Base-by-base conservation (phyloP, 2,113 vertebrate genomes). In the Calyptommatus sinebrachiatus region DNA sequence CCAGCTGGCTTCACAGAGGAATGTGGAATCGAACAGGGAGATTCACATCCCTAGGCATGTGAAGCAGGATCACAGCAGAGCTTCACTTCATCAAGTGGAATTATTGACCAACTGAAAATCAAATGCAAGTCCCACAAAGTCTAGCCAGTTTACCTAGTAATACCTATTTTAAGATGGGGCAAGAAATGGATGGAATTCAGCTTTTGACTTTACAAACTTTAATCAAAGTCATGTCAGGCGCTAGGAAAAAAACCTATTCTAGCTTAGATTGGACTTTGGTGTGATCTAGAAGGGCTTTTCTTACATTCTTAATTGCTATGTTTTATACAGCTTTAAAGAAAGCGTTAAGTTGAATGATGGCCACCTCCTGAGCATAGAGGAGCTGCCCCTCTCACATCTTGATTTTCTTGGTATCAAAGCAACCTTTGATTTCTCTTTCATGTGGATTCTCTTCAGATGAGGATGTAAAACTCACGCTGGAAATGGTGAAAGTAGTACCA, bases 381-480 rank as follows among this genome's bases (percentile, higher is more conserved):
- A 71, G 28, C n/a, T 50, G 45, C 46, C 24, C 28, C 31, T 50
- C 46, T 71, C n/a, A 46, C 29, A 24, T 29, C 29, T 57, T 61
- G 71, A 73, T 73, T 73, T 31, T 60, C 4, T 31, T 73, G 53
- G 72, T 35, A 74, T 74, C 72, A 74, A 74, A 74, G 72, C 72
- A 74, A 60, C 10, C 72, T 74, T 74, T 73, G 71, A 73, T 73
- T 74, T 20, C 72, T 61, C 69, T 60, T 74, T 61, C 29, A 74
- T 61, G 72, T 41, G 21, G 22, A 31, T 61, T 12, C 20, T 35
- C 50, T 61, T 61, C 31, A 24, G 29, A 74, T 61, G 29, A 35
- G 21, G 29, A 74, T 74, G 31, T 24, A 35, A 35, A 35, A 29
- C 29, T 74, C 53, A 61, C 61, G 29, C 72, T 74, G 57, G 70